Conservation (phyloP, 2,888 invertebrate species). For the Trichacis sp. region DNA sequence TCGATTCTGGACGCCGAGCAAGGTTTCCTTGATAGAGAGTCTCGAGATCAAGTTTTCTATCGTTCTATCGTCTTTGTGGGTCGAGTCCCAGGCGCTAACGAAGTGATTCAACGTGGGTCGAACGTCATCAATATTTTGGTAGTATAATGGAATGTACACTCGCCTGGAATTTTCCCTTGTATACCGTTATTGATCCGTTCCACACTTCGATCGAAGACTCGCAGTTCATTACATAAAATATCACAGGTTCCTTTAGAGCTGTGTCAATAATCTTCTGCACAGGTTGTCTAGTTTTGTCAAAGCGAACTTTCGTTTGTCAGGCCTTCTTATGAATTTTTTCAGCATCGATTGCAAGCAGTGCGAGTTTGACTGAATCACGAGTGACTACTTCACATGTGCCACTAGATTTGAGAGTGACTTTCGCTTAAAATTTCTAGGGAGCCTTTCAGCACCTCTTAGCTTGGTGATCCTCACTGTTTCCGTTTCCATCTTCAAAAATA, state of each 20-base stretch:
- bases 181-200: constrained; percentile 45
- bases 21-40: constrained; percentile 21
- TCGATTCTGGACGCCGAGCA: too few relatives aligned
- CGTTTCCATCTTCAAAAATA: too few relatives aligned
- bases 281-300: constrained; percentile 19
- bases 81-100: too few relatives aligned
- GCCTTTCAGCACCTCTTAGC: constrained; percentile 7
- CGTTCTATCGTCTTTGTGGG: constrained; percentile 2
- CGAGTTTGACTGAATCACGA: too few relatives aligned
- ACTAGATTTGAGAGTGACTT: too few relatives aligned
- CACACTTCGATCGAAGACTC: constrained; percentile 49
- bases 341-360: constrained; percentile 11
- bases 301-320: too few relatives aligned
- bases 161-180: constrained; percentile 48
- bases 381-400: too few relatives aligned
- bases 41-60: constrained; percentile 22
- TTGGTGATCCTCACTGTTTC: constrained; percentile 5
- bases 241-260: constrained; percentile 13
- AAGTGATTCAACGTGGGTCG: too few relatives aligned
- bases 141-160: constrained; percentile 42
- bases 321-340: too few relatives aligned
- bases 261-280: constrained; percentile 23
- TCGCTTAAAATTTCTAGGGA: too few relatives aligned
- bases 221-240: constrained; percentile 48
- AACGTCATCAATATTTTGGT: constrained; percentile 47